These are phyloP conservation scores for Adineta ricciae DNA, from an alignment of 2,888 invertebrate genomes.

Conservation along the genomic window DNA sequence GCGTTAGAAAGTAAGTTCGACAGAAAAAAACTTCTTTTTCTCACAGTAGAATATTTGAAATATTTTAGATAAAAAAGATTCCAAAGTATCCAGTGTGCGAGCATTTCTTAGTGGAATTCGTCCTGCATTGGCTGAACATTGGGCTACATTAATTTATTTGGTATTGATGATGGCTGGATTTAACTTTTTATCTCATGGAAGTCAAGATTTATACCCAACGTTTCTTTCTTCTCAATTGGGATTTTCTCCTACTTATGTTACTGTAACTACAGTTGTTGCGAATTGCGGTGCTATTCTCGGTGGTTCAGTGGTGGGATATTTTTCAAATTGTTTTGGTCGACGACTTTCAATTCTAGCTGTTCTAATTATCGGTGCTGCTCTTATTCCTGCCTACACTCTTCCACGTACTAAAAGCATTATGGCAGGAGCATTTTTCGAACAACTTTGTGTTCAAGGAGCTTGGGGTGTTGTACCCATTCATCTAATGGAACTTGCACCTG, in stretches of 20 bases:
- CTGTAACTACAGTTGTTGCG: background rate
- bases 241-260: background rate
- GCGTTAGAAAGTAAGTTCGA: background rate
- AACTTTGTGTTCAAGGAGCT: background rate
- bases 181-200: background rate
- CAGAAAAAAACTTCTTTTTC: no score
- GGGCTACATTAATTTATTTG: background rate
- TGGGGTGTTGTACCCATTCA: background rate
- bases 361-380: background rate
- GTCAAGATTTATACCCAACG: constrained; percentile 15
- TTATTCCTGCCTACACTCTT: background rate
- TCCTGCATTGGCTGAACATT: background rate
- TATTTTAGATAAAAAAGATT: background rate
- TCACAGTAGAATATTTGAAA: background rate
- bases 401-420: background rate
- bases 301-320: background rate
- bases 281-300: background rate
- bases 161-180: background rate
- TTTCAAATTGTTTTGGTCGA: background rate
- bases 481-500: background rate
- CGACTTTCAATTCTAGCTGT: background rate
- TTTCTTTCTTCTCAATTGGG: background rate
- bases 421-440: background rate
- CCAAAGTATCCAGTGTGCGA: background rate
- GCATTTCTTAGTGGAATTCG: background rate